phyloP scores from a whole-genome alignment of 2,797 vertebrate genomes.

The Ptychobarbus kaznakovi region DNA sequence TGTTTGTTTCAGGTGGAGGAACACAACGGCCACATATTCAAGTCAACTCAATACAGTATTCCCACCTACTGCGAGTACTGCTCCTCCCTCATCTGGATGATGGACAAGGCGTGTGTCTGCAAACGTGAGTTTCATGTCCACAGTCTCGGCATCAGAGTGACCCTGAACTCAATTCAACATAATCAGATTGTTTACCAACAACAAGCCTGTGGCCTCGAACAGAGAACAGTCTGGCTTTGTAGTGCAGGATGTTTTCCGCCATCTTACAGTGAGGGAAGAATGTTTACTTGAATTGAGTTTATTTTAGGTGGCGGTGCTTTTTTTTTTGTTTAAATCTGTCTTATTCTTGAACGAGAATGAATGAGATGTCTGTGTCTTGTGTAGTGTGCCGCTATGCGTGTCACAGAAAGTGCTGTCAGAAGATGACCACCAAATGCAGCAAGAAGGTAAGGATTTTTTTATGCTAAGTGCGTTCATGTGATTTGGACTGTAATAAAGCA shows the following conservation, averaged over 20 bases:
- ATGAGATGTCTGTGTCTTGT: slow-evolving; percentile 61
- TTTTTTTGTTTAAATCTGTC: neutral
- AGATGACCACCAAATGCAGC: slow-evolving; percentile 91
- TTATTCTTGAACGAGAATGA: slow-evolving; percentile 40
- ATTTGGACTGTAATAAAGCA: neutral
- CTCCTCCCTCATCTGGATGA: slow-evolving; percentile 99
- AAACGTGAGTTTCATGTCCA: slow-evolving; percentile 85
- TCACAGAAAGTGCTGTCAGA: slow-evolving; percentile 97
- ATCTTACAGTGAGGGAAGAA: slow-evolving; percentile 46
- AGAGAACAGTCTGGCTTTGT: slow-evolving; percentile 50
- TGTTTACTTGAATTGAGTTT: slow-evolving; percentile 30
- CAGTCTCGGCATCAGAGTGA: slow-evolving; percentile 34
- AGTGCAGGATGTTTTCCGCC: slow-evolving; percentile 41
- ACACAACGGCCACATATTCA: slow-evolving; percentile 98
- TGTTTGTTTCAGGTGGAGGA: slow-evolving; percentile 88
- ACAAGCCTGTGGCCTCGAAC: slow-evolving; percentile 18
- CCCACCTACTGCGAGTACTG: slow-evolving; percentile 99
- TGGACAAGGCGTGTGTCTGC: slow-evolving; percentile 98
- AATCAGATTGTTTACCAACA: slow-evolving; percentile 76
- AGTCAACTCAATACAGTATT: slow-evolving; percentile 98
- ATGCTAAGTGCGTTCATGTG: slow-evolving; percentile 9
- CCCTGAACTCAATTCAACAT: slow-evolving; percentile 63
- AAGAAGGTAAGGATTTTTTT: slow-evolving; percentile 87
- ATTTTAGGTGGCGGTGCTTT: slow-evolving; percentile 26
- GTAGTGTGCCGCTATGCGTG: slow-evolving; percentile 98